A percentile compares a stretch with the other conserved stretches of the same genome.
Evolutionary conservation across 2,113 vertebrate genomes (phyloP).

Genomic region (Vulpes vulpes): DNA sequence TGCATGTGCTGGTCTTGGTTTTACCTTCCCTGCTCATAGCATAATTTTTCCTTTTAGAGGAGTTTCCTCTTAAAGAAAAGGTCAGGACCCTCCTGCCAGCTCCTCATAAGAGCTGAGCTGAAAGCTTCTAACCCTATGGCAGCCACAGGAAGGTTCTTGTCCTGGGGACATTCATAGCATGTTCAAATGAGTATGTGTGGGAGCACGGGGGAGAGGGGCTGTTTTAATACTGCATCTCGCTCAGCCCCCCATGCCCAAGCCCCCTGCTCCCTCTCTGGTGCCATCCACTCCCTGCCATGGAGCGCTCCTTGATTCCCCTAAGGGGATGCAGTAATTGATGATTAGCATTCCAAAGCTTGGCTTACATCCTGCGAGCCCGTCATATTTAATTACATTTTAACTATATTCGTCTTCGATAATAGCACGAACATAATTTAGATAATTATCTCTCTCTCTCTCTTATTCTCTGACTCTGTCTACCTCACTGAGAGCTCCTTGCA

Average conservation of each 20-base stretch:
- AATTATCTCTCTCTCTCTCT: slow-evolving; percentile 89
- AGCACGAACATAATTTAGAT: slow-evolving; percentile 92
- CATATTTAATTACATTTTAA: slow-evolving; percentile 93
- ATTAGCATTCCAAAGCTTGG: slow-evolving; percentile 90
- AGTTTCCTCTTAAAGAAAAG: slow-evolving; percentile 66
- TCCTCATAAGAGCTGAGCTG: neutral
- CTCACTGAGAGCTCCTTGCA: slow-evolving; percentile 85
- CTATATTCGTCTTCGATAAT: slow-evolving; percentile 91
- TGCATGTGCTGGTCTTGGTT: slow-evolving; percentile 45
- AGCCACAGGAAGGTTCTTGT: slow-evolving; percentile 16
- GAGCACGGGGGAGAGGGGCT: neutral
- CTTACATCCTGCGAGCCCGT: slow-evolving; percentile 90
- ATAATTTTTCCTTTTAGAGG: slow-evolving; percentile 67
- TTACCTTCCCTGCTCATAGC: slow-evolving; percentile 60
- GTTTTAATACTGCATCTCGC: slow-evolving; percentile 75
- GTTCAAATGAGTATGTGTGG: neutral
- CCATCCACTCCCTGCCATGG: neutral
- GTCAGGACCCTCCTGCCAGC: neutral
- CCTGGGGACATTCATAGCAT: neutral
- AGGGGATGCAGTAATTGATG: slow-evolving; percentile 89
- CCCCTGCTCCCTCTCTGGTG: slow-evolving; percentile 14
- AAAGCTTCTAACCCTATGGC: neutral
- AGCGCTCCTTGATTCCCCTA: slow-evolving; percentile 80
- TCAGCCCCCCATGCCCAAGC: slow-evolving; percentile 70
- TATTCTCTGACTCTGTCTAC: slow-evolving; percentile 88